Base-by-base conservation (phyloP, 2,888 invertebrate genomes). In the Eretmocerus hayati region DNA sequence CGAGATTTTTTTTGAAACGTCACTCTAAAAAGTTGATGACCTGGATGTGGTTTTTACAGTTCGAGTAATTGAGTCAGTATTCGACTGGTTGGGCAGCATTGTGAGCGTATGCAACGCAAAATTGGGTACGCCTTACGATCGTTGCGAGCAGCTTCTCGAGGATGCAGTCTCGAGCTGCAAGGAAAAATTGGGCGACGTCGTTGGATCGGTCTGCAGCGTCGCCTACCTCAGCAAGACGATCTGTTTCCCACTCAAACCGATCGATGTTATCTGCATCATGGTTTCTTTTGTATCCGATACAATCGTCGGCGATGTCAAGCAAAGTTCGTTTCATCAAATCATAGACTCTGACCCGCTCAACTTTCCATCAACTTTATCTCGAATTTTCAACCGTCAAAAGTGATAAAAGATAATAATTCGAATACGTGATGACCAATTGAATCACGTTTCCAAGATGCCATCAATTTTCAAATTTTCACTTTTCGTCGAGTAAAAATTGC, bases 101-200 rank as follows among this genome's bases (percentile, higher is more conserved):
- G 76, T 84, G 3, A 78, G 78, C 33, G 69, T 82, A 9, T 92
- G 91, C 69, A 89, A 89, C 63, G 76, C 80, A 36, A 81, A 82
- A 58, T 72, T 89, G 23, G 89, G 88, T 0, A 81, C 83, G 0
- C 91, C 91, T 0, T 86, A 81, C 66, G 74, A 81, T 21, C 78
- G 85, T 44, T 92, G 92, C 62, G 68, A 74, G 23, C 72, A 71
- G 19, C 77, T 80, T 0, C 80, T 91, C 38, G 77, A 81, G 5
- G 73, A 77, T 1, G 83, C 84, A 0, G 73, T 80, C 4, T 55
- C 71, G 0, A 80, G 82, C 58, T 89, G 87, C 61, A 75, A 76
- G 57, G 76, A 75, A 0, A 73, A 76, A 59, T 56, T 81, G 52
- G 77, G 80, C 3, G 62, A 75, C 4, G 50, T 76, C 16, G 72